phyloP scores from a whole-genome alignment of 1,140 invertebrate genomes.

The Hormaphis cornu region DNA sequence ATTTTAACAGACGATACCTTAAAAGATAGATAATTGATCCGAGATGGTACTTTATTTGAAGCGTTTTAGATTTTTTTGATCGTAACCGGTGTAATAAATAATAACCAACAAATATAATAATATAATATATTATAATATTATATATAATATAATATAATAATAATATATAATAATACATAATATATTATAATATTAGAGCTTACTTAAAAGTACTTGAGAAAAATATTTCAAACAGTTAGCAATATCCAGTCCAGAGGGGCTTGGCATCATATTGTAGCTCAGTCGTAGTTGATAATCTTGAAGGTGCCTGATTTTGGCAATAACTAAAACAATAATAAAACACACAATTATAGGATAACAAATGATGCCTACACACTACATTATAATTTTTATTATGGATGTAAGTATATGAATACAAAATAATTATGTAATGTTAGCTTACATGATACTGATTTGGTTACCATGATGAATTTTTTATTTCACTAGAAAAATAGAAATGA shows the following conservation, averaged over 20 bases:
- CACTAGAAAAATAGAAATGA: too few relatives aligned
- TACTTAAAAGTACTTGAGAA: conserved; percentile 91
- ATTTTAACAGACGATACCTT: too few relatives aligned
- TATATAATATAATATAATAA: not conserved
- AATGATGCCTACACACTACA: not conserved
- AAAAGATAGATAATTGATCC: too few relatives aligned
- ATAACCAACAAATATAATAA: not conserved
- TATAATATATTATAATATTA: not conserved
- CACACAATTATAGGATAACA: not conserved
- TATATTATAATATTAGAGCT: conserved; percentile 41
- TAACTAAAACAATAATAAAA: conserved; percentile 58
- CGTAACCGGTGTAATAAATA: not conserved
- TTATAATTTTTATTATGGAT: not conserved
- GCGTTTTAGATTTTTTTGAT: too few relatives aligned
- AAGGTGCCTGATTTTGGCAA: conserved; percentile 90
- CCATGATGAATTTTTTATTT: conserved; percentile 24
- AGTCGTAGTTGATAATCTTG: conserved; percentile 92
- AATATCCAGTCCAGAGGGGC: conserved; percentile 89
- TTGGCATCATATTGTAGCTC: conserved; percentile 78
- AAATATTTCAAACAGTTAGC: conserved; percentile 97
- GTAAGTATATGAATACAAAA: not conserved
- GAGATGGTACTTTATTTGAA: too few relatives aligned
- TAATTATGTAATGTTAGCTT: not conserved
- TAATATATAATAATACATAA: too few relatives aligned
- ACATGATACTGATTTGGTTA: conserved; percentile 27